phyloP scores from a whole-genome alignment of 1,140 invertebrate genomes.

The Drosophila ambigua region DNA sequence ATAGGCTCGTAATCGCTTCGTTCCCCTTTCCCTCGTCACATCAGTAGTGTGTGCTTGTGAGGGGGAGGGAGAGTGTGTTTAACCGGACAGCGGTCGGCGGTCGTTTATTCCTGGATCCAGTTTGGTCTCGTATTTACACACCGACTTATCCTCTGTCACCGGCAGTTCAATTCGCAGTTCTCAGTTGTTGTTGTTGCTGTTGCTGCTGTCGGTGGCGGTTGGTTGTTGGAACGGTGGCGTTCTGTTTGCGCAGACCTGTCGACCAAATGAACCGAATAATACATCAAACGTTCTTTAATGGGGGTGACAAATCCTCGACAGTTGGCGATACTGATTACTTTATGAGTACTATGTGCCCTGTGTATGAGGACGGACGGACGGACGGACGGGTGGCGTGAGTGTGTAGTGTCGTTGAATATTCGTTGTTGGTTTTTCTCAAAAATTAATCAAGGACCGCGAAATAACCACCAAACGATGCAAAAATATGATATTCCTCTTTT shows the following conservation, averaged over 20 bases:
- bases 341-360: constrained; percentile 15
- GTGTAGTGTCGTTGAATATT: constrained; percentile 23
- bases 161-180: constrained; percentile 27
- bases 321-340: constrained; percentile 73
- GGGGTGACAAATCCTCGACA: constrained; percentile 82
- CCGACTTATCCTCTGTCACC: constrained; percentile 58
- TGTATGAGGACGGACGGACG: constrained; percentile 6
- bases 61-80: constrained; percentile 16
- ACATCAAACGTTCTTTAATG: constrained; percentile 83
- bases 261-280: constrained; percentile 83
- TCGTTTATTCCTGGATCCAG: constrained; percentile 27
- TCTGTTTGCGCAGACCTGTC: constrained; percentile 83
- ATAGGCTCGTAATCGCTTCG: too few species aligned
- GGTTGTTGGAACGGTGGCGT: constrained; percentile 50
- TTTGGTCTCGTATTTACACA: constrained; percentile 49
- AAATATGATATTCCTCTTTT: constrained; percentile 29
- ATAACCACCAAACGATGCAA: constrained; percentile 21
- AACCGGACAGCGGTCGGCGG: constrained; percentile 40
- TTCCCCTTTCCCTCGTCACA: too few species aligned
- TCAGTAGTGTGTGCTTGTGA: constrained; percentile 1
- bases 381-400: constrained; percentile 11
- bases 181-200: constrained; percentile 8
- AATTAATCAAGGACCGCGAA: constrained; percentile 50
- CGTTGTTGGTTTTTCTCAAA: constrained; percentile 26
- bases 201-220: constrained; percentile 34